A percentile compares a stretch with the other conserved stretches of the same genome.
Evolutionary conservation across 2,113 vertebrate genomes (phyloP).

Genomic region (Amblyornis subalaris): DNA sequence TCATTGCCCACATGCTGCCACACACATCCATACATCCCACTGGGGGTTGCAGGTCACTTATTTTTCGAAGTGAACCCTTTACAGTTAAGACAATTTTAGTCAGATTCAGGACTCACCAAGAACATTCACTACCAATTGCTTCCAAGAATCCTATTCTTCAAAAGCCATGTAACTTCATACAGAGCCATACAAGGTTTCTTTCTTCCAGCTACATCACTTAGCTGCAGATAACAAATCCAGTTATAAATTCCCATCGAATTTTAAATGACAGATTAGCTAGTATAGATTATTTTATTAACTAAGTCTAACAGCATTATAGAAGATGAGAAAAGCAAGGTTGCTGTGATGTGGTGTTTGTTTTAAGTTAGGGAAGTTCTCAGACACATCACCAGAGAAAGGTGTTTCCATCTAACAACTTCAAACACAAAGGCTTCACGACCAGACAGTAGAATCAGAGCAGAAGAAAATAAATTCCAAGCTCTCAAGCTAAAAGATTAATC

Average conservation of each 20-base stretch:
- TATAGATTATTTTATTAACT: background rate
- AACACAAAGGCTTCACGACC: background rate
- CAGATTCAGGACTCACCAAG: background rate
- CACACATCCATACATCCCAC: background rate
- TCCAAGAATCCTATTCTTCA: background rate
- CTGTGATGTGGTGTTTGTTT: background rate
- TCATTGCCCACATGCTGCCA: background rate
- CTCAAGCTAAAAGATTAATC: background rate
- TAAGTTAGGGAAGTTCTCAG: background rate
- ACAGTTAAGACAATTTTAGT: background rate
- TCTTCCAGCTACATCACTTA: background rate
- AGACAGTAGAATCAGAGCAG: background rate
- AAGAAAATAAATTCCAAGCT: background rate
- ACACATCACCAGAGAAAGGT: background rate
- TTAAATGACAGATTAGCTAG: background rate
- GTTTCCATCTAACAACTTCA: background rate
- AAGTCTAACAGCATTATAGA: background rate
- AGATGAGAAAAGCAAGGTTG: background rate
- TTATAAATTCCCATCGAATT: background rate
- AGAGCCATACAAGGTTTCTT: background rate
- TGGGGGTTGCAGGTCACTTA: background rate
- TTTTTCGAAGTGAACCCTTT: background rate
- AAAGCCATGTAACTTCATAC: background rate
- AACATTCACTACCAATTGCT: background rate
- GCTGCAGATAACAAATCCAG: background rate